Conservation (phyloP, 2,113 vertebrate species). For the Ariopsis seemanni region DNA sequence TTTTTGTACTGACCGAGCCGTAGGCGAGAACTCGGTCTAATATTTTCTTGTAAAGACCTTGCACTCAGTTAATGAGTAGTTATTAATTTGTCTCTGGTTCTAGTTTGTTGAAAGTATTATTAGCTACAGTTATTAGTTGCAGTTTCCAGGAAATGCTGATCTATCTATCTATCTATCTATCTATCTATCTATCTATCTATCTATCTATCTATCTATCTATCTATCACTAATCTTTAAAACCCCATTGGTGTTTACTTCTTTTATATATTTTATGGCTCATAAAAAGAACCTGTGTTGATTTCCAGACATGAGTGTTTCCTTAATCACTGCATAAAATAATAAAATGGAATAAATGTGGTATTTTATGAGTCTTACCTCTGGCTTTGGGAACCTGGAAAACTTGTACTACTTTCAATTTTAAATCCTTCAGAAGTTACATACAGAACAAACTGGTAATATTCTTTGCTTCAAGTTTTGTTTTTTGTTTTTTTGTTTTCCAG, state of each 20-base stretch:
- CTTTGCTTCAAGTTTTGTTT: background rate
- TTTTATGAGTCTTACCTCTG: background rate
- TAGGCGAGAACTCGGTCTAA: no score
- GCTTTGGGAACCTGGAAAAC: background rate
- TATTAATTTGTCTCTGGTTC: no score
- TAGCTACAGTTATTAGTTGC: no score
- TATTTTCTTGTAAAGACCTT: no score
- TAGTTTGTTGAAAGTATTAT: no score
- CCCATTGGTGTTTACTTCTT: background rate
- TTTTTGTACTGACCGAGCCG: no score
- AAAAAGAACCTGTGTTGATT: constrained; percentile 9
- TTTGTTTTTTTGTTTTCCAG: no score
- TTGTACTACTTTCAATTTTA: background rate
- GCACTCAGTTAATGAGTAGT: no score
- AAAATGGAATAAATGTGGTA: background rate
- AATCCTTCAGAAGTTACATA: background rate
- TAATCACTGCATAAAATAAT: background rate
- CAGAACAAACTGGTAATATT: background rate
- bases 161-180: no score
- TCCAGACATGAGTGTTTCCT: background rate
- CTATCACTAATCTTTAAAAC: background rate
- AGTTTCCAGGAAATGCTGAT: no score
- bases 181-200: no score
- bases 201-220: no score
- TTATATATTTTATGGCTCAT: constrained; percentile 8